phyloP scores from a whole-genome alignment of 53 echinoderm and acorn worm species.

The Holothuria scabra region DNA sequence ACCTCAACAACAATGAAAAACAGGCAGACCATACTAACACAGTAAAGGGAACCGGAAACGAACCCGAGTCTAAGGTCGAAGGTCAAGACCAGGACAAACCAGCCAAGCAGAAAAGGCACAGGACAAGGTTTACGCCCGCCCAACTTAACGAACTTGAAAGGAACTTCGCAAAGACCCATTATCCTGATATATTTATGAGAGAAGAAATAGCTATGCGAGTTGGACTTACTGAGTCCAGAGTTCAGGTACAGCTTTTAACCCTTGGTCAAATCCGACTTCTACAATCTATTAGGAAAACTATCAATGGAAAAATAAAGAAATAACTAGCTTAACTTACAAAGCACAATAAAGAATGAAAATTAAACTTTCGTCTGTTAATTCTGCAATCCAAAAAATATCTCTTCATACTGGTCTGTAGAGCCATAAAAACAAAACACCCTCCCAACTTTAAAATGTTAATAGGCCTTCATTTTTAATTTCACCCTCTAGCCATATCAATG shows the following conservation, averaged over 20 bases:
- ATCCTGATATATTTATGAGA: slow-evolving; percentile 99
- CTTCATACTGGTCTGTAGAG: too few relatives aligned
- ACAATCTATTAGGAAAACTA: too few relatives aligned
- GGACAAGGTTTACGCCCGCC: slow-evolving; percentile 98
- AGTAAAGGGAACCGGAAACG: slow-evolving; percentile 52
- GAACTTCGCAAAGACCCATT: slow-evolving; percentile 99
- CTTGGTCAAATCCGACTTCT: neutral
- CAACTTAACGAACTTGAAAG: slow-evolving; percentile 98
- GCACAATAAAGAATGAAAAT: too few relatives aligned
- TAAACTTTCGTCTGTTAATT: too few relatives aligned
- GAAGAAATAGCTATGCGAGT: slow-evolving; percentile 99
- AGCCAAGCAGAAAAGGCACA: slow-evolving; percentile 94
- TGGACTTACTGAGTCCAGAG: slow-evolving; percentile 95
- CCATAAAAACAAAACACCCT: too few relatives aligned
- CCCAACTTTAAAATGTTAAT: too few relatives aligned
- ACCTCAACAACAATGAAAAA: slow-evolving; percentile 47
- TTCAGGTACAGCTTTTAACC: slow-evolving; percentile 73
- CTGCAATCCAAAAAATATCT: too few relatives aligned
- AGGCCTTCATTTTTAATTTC: too few relatives aligned
- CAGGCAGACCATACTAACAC: slow-evolving; percentile 19
- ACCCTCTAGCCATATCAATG: too few relatives aligned
- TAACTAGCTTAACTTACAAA: too few relatives aligned
- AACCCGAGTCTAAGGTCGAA: slow-evolving; percentile 54
- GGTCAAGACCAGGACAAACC: slow-evolving; percentile 70
- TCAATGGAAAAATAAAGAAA: too few relatives aligned